Base-by-base conservation (phyloP, 2,797 vertebrate species). In the Gymnopithys bicolor region DNA sequence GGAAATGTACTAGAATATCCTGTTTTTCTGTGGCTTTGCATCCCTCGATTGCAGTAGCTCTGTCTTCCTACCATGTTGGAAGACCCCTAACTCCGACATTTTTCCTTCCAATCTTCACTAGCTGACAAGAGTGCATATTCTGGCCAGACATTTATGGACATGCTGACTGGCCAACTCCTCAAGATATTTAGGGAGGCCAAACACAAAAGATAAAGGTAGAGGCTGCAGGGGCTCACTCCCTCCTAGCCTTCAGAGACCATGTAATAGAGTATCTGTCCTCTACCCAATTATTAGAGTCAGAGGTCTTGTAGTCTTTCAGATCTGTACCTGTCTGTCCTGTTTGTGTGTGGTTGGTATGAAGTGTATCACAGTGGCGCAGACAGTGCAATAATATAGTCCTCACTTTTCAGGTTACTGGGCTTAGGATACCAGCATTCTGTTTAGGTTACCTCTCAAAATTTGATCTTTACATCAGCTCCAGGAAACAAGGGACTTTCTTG, bases 401-500 rank as follows among this genome's bases (percentile, higher is more conserved):
- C 43, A 28, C 30, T 94, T 94, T 95, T 86, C 69, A 68, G 68
- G 41, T 83, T 73, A 83, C 64, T 70, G 49, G 43, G 28, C 51
- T 64, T 87, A 77, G 89, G 58, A 74, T 81, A 62, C 19, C 39
- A 76, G 43, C 73, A 71, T 94, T 93, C 87, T 84, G 23, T 86
- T 90, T 75, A 68, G 86, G 68, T 79, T 93, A 76, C 71, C 73
- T 92, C 41, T 95, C 73, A 95, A 66, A 90, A 79, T 84, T 67
- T 84, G 63, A 79, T 94, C 82, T 82, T 94, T 79, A 79, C 49
- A 59, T 88, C 69, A 91, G 67, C 59, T 81, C 18, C 19, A 87
- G 82, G 28, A 39, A 83, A 77, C 55, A 93, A 90, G 96, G 94
- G 90, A 95, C 92, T 96, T 97, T 95, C 91, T 96, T 84, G 67